Evolutionary conservation across 1,140 invertebrate genomes (phyloP).

Genomic region (Zaprionus gabonicus): DNA sequence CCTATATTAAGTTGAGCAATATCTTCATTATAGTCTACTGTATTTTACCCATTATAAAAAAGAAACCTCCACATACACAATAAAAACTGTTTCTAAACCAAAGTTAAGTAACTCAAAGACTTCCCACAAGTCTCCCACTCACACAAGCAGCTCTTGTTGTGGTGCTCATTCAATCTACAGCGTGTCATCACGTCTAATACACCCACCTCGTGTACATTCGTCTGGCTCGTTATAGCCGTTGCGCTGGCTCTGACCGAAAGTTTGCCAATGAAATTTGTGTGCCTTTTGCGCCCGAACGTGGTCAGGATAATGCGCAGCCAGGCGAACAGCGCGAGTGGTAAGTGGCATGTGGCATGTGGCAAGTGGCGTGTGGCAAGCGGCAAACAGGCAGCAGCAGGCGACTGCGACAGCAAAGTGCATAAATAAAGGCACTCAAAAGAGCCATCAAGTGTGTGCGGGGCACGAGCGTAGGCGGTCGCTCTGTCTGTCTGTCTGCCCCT

Average conservation of each 20-base stretch:
- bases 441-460: background rate
- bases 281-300: conserved; percentile 19
- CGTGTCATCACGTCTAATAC: background rate
- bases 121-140: background rate
- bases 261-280: conserved; percentile 44
- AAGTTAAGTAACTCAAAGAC: background rate
- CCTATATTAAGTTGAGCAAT: background rate
- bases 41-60: background rate
- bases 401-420: conserved; percentile 49
- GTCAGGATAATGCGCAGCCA: conserved; percentile 12
- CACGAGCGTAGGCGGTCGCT: background rate
- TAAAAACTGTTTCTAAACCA: background rate
- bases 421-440: conserved; percentile 48
- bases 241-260: conserved; percentile 24
- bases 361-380: background rate
- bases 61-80: background rate
- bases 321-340: conserved; percentile 14
- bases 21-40: background rate
- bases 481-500: background rate
- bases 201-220: background rate
- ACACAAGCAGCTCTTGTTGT: background rate
- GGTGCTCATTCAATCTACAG: background rate
- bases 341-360: conserved; percentile 2
- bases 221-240: conserved; percentile 4
- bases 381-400: background rate